Evolutionary conservation across 2,888 invertebrate genomes (phyloP).

Genomic region (Dryomyza anilis): DNA sequence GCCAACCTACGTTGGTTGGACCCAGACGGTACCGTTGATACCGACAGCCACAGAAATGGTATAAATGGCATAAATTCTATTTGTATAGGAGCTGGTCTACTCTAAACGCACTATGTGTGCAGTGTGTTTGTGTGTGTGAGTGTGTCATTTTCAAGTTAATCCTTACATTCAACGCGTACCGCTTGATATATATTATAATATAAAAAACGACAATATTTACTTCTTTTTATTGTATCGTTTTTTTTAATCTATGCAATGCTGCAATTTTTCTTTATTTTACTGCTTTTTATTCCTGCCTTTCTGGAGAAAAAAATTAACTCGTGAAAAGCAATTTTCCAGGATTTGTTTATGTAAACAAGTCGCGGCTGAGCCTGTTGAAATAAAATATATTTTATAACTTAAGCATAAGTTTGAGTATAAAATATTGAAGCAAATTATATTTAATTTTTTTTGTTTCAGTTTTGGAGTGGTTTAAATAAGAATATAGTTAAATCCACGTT

Average conservation of each 20-base stretch:
- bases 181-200: conserved; percentile 17
- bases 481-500: no score
- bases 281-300: not conserved
- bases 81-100: not conserved
- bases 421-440: no score
- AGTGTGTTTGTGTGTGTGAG: not conserved
- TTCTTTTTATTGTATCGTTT: not conserved
- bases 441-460: no score
- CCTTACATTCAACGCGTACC: conserved; percentile 13
- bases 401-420: no score
- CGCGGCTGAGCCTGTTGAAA: conserved; percentile 1
- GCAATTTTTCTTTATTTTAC: not conserved
- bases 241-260: not conserved
- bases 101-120: not conserved
- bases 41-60: no score
- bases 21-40: no score
- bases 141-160: conserved; percentile 5
- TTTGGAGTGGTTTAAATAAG: no score
- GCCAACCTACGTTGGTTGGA: no score
- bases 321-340: conserved; percentile 25
- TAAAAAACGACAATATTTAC: no score
- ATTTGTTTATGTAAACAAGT: conserved; percentile 26
- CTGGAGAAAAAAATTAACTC: not conserved
- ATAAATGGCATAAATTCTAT: conserved; percentile 17
- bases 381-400: no score